Conservation (phyloP, 2,113 vertebrate genomes). For the Gasterosteus nipponicus region DNA sequence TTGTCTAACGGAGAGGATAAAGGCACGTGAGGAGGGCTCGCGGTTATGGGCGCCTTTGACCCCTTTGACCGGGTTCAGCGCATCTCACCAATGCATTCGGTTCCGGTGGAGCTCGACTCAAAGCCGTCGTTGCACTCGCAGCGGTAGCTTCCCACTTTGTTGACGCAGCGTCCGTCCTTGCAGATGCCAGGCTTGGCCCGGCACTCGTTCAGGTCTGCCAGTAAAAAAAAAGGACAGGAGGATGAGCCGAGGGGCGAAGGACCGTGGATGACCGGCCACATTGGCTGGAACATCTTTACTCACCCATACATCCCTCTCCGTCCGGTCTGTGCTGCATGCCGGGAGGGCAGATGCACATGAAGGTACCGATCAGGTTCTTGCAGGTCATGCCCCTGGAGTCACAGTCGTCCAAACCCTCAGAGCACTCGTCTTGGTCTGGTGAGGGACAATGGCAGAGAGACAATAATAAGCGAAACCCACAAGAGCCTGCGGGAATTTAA, state of each 20-base stretch:
- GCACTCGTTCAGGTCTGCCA: conserved; percentile 92
- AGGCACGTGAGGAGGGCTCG: background rate
- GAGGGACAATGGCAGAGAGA: background rate
- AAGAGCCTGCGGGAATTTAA: background rate
- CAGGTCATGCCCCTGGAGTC: conserved; percentile 90
- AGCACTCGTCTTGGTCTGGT: conserved; percentile 92
- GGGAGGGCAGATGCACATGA: conserved; percentile 89
- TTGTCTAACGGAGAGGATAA: conserved; percentile 81
- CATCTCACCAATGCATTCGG: conserved; percentile 89
- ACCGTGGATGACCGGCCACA: background rate
- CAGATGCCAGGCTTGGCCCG: conserved; percentile 88
- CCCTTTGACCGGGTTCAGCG: background rate
- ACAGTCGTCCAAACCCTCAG: conserved; percentile 88
- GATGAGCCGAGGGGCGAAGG: background rate
- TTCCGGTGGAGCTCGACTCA: conserved; percentile 86
- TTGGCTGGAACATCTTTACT: conserved; percentile 27
- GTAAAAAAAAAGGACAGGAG: conserved; percentile 2
- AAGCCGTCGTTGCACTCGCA: conserved; percentile 93
- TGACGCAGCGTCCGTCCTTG: conserved; percentile 89
- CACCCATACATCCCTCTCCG: conserved; percentile 93
- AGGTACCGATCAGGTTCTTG: conserved; percentile 95
- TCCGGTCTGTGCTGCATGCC: conserved; percentile 88
- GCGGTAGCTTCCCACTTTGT: conserved; percentile 90
- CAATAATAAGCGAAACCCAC: background rate
- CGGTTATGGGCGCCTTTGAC: background rate